Percentiles rank a stretch among this genome's conserved stretches.
These are phyloP conservation scores for Potamarius usumacintae DNA, from an alignment of 2,113 vertebrate genomes.

Conservation along the genomic window DNA sequence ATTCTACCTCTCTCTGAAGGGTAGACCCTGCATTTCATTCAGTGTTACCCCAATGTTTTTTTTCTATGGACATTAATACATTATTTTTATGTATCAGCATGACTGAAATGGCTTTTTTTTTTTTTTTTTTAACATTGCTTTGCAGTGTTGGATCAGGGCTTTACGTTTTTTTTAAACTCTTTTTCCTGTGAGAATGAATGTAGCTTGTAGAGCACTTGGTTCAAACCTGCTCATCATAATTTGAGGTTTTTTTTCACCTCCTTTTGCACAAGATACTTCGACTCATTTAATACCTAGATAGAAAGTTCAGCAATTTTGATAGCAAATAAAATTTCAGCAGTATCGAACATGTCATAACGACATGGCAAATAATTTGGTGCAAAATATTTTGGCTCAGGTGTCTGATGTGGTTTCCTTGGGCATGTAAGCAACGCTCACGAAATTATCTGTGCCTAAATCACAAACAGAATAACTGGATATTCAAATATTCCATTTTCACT, in stretches of 20 bases:
- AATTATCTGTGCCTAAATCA: constrained; percentile 90
- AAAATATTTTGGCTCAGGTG: neutral
- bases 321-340: too few relatives aligned
- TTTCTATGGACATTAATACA: constrained; percentile 57
- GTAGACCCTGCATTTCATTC: constrained; percentile 57
- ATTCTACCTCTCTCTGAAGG: constrained; percentile 54
- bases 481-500: too few relatives aligned
- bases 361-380: neutral
- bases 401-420: constrained; percentile 98
- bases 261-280: neutral
- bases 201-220: constrained; percentile 32
- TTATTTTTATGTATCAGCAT: constrained; percentile 55
- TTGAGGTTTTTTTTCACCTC: neutral
- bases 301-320: neutral
- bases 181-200: constrained; percentile 26
- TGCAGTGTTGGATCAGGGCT: constrained; percentile 28
- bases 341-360: neutral
- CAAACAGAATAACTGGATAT: constrained; percentile 15
- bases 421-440: constrained; percentile 97
- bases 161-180: constrained; percentile 1
- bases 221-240: neutral
- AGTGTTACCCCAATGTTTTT: constrained; percentile 56
- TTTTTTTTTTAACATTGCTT: neutral
- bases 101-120: constrained; percentile 33
- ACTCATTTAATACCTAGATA: neutral